Percentiles rank a stretch among this genome's conserved stretches.
These are phyloP conservation scores for Ursus arctos DNA, from an alignment of 2,113 vertebrate genomes.

Conservation along the genomic window DNA sequence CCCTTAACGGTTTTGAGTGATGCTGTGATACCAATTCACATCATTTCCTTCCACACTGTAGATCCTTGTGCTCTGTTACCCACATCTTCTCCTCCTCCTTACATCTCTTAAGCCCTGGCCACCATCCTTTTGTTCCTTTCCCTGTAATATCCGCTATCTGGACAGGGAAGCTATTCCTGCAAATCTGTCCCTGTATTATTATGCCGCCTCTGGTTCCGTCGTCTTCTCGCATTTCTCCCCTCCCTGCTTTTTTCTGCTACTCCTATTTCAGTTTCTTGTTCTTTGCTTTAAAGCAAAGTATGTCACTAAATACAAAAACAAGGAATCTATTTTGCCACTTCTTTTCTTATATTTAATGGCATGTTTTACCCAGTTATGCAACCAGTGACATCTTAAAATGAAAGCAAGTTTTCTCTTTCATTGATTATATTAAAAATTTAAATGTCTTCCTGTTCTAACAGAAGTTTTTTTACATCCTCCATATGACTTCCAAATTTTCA, in stretches of 20 bases:
- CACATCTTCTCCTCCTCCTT: not conserved
- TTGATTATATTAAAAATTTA: constrained; percentile 52
- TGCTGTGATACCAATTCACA: rapidly evolving
- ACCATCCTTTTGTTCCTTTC: rapidly evolving
- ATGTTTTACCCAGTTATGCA: constrained; percentile 38
- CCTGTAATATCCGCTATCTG: not conserved
- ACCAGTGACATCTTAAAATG: constrained; percentile 16
- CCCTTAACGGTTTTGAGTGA: not conserved
- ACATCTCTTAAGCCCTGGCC: not conserved
- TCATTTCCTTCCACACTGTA: not conserved
- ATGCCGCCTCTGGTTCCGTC: rapidly evolving
- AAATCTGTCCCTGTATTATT: not conserved
- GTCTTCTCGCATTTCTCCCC: not conserved
- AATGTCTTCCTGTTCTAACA: not conserved
- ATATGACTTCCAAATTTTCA: constrained; percentile 33
- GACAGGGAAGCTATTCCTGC: not conserved
- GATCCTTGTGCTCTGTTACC: not conserved
- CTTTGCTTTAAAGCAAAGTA: not conserved
- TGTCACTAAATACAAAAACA: not conserved
- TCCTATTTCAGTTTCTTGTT: not conserved
- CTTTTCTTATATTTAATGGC: not conserved
- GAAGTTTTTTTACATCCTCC: constrained; percentile 1
- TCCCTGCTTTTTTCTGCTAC: not conserved
- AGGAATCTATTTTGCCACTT: not conserved
- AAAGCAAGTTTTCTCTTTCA: not conserved